Percentiles rank a stretch among this genome's conserved stretches.
Conservation (phyloP, 2,888 invertebrate species). For the Hydraecia micacea region DNA sequence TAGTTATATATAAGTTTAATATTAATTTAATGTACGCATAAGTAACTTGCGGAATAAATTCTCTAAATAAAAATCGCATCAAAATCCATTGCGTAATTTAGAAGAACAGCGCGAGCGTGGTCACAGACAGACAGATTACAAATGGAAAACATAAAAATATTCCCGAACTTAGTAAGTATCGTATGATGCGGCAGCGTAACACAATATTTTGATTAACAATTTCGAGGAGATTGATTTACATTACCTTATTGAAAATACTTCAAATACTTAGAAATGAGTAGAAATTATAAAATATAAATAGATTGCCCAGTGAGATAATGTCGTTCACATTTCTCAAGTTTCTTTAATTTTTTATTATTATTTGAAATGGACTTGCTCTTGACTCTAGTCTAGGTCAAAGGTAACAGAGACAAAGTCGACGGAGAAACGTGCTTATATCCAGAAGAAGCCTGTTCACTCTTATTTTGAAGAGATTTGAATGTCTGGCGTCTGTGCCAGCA, state of each 20-base stretch:
- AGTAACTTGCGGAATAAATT: neutral
- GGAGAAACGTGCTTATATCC: too few species aligned
- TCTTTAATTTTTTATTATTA: constrained; percentile 37
- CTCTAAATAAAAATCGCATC: too few species aligned
- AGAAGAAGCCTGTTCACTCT: too few species aligned
- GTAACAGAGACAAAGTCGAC: too few species aligned
- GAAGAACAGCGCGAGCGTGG: too few species aligned
- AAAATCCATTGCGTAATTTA: neutral
- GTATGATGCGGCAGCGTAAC: constrained; percentile 31
- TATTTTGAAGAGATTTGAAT: too few species aligned
- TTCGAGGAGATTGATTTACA: constrained; percentile 48
- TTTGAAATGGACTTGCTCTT: too few species aligned
- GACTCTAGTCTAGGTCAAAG: too few species aligned
- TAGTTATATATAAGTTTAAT: too few species aligned
- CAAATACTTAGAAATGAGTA: constrained; percentile 40
- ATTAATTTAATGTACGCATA: too few species aligned
- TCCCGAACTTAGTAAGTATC: constrained; percentile 22
- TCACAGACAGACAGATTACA: neutral
- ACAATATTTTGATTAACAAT: constrained; percentile 57
- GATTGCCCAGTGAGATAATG: constrained; percentile 18
- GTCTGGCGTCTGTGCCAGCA: too few species aligned
- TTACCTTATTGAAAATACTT: constrained; percentile 45
- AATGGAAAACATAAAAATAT: constrained; percentile 29
- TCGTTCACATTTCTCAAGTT: constrained; percentile 3
- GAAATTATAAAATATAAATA: constrained; percentile 36